Base-by-base conservation (phyloP, 2,888 invertebrate species). In the Apeira syringaria region DNA sequence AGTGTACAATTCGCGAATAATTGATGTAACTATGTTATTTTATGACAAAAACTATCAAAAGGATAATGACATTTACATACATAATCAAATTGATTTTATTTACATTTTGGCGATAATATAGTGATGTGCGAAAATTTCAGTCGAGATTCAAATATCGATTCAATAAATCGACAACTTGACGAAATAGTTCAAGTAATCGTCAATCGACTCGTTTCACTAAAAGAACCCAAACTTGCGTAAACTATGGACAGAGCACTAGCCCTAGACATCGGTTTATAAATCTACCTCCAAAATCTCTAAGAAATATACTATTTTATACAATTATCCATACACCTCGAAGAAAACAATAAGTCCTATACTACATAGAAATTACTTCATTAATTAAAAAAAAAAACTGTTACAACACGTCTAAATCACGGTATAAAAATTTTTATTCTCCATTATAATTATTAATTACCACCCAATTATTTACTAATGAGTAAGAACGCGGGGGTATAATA, bases 271-370 rank as follows among this genome's bases (percentile, higher is more conserved):
- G n/a, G n/a, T n/a, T 50, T 52, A 80, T 74, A 38, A 18, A 37
- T 20, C 72, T 74, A 53, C 40, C 35, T 45, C 29, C 28, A 32
- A 48, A 50, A 50, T 46, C 79, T 80, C 74, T 75, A 80, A 73
- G 74, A 78, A 77, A 74, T 77, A 79, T 65, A 68, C 83, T 84
- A 87, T 78, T 86, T 88, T 87, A 81, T 87, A 87, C 86, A 87
- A 61, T 71, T 76, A 78, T 85, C 85, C 87, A 80, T 85, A 86
- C 85, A 87, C 86, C 87, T 81, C 69, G 67, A 72, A 20, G 67
- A 78, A 76, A 73, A 74, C 26, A 17, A 35, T 18, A 34, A 74
- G 68, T 29, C 42, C 43, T 53, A 56, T 38, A 28, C 78, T 83
- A 83, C 63, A 66, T 65, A 61, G 67, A 74, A 70, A 74, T 69